Conservation (phyloP, 2,797 vertebrate genomes). For the Florisuga fusca region DNA sequence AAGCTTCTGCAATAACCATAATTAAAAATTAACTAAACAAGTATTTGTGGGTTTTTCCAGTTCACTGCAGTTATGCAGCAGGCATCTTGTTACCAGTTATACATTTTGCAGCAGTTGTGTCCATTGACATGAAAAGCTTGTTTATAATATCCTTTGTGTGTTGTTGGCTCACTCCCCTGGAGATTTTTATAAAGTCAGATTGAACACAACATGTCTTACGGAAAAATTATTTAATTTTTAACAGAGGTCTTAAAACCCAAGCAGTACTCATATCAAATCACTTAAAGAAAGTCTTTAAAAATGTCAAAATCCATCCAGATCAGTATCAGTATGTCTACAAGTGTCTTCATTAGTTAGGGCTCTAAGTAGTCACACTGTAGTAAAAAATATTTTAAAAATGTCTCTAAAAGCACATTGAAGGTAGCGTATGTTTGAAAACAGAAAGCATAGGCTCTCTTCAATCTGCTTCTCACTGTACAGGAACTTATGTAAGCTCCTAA, state of each 20-base stretch:
- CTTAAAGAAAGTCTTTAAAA: not conserved
- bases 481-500: not conserved
- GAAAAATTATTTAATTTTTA: not conserved
- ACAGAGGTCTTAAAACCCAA: not conserved
- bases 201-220: not conserved
- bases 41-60: not conserved
- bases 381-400: not conserved
- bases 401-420: not conserved
- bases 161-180: not conserved
- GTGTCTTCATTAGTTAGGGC: not conserved
- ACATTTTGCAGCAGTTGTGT: not conserved
- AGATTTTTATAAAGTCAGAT: not conserved
- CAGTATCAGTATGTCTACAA: not conserved
- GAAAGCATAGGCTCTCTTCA: not conserved
- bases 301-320: not conserved
- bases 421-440: not conserved
- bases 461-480: not conserved
- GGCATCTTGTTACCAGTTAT: not conserved
- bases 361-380: not conserved
- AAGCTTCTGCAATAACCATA: not conserved
- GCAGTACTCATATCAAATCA: not conserved
- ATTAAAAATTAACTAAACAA: not conserved
- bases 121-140: not conserved
- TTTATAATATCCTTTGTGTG: not conserved
- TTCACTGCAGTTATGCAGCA: not conserved